Percentiles rank a stretch among this genome's conserved stretches.
Conservation (phyloP, 2,888 invertebrate genomes). For the Xylota segnis region DNA sequence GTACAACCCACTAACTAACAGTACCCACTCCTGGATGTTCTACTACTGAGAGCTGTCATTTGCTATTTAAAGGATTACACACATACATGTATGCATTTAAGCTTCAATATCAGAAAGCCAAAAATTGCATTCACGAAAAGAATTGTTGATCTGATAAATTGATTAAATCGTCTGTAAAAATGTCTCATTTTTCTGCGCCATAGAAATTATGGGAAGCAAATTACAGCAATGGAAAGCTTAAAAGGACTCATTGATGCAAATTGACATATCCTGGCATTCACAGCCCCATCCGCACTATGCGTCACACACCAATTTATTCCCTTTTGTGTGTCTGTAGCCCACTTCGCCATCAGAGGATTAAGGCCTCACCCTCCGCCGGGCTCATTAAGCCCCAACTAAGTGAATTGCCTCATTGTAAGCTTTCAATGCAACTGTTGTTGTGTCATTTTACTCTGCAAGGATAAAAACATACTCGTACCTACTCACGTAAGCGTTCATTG, state of each 20-base stretch:
- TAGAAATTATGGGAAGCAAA: slow-evolving; percentile 8
- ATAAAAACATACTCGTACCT: background rate
- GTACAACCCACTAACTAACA: too few relatives aligned
- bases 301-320: slow-evolving; percentile 16
- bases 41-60: too few relatives aligned
- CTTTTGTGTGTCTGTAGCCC: slow-evolving; percentile 16
- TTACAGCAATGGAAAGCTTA: background rate
- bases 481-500: slow-evolving; percentile 22
- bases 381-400: slow-evolving; percentile 49
- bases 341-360: slow-evolving; percentile 45
- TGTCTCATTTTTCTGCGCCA: background rate
- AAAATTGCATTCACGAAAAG: too few relatives aligned
- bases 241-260: slow-evolving; percentile 50
- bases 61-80: too few relatives aligned
- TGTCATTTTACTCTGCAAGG: slow-evolving; percentile 24
- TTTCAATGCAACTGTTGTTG: slow-evolving; percentile 57
- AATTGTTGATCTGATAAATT: background rate
- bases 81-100: too few relatives aligned
- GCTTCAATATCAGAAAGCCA: too few relatives aligned
- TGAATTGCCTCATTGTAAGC: slow-evolving; percentile 69
- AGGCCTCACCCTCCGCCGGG: slow-evolving; percentile 29
- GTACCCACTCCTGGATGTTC: too few relatives aligned
- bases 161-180: slow-evolving; percentile 1
- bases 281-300: background rate
- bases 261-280: slow-evolving; percentile 62